Conservation (phyloP, 2,113 vertebrate genomes). For the Phaetusa simplex region DNA sequence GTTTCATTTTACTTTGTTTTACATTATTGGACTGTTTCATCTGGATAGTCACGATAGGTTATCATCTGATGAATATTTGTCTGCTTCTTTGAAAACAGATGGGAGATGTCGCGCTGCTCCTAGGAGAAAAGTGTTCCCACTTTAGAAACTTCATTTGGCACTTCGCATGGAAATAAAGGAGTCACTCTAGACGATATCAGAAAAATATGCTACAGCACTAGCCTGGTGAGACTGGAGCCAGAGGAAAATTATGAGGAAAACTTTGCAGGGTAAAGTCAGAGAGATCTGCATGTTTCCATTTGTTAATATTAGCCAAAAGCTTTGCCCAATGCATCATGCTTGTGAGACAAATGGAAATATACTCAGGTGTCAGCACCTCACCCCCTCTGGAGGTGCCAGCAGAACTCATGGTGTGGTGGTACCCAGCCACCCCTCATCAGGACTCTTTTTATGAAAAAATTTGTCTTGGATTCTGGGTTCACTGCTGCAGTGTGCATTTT, state of each 20-base stretch:
- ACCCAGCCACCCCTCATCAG: rapidly evolving
- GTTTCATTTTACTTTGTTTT: background rate
- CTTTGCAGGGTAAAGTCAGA: background rate
- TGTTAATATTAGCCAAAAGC: background rate
- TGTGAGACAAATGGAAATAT: background rate
- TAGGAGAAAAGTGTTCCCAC: background rate
- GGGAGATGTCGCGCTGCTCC: background rate
- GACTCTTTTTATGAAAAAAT: background rate
- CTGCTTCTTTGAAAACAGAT: constrained; percentile 5
- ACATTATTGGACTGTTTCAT: background rate
- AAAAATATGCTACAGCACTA: background rate
- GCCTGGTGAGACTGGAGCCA: background rate
- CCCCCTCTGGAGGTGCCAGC: background rate
- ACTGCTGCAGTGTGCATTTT: background rate
- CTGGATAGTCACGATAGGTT: background rate
- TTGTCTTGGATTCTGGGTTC: background rate
- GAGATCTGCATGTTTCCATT: background rate
- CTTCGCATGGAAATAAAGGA: constrained; percentile 1
- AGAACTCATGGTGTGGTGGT: background rate
- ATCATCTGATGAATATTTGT: constrained; percentile 5
- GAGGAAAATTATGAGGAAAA: background rate
- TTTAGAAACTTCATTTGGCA: background rate
- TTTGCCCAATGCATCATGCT: background rate
- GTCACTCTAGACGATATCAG: background rate
- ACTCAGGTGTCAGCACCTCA: background rate